phyloP scores from a whole-genome alignment of 2,797 vertebrate genomes.

The Sitta carolinensis region DNA sequence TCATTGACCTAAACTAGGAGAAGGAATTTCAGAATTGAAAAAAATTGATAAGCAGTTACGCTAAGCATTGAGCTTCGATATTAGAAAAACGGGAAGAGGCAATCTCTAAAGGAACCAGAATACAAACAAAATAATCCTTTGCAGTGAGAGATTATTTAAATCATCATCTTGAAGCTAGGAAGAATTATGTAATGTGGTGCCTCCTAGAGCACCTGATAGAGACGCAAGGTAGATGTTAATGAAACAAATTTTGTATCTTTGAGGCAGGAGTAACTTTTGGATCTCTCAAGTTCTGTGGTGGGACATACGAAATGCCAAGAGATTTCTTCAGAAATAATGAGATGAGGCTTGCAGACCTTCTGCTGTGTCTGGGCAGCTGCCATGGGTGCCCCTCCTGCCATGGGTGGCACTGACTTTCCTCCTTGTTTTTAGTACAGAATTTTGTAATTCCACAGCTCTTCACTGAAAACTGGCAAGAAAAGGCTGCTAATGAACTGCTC shows the following conservation, averaged over 20 bases:
- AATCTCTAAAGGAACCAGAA: not conserved
- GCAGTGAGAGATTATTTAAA: not conserved
- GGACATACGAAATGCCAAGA: rapidly evolving
- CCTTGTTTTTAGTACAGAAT: not conserved
- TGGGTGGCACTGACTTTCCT: not conserved
- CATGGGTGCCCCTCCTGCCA: not conserved
- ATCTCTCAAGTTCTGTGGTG: not conserved
- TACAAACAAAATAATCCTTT: not conserved
- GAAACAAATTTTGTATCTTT: not conserved
- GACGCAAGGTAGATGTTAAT: not conserved
- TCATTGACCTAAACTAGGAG: not conserved
- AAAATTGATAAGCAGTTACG: not conserved
- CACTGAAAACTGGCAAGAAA: not conserved
- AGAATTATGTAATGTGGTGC: not conserved
- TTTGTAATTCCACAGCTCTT: not conserved
- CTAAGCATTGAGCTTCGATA: not conserved
- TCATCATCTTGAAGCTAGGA: not conserved
- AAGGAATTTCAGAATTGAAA: not conserved
- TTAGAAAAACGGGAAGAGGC: not conserved
- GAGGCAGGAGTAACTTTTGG: not conserved
- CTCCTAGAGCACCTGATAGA: not conserved
- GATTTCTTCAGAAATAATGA: not conserved
- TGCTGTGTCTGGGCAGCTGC: not conserved
- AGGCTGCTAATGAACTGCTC: not conserved
- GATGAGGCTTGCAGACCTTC: not conserved